Percentiles rank a stretch among this genome's conserved stretches.
These are phyloP conservation scores for Bombus sibiricus DNA, from an alignment of 1,140 invertebrate species.

Conservation along the genomic window DNA sequence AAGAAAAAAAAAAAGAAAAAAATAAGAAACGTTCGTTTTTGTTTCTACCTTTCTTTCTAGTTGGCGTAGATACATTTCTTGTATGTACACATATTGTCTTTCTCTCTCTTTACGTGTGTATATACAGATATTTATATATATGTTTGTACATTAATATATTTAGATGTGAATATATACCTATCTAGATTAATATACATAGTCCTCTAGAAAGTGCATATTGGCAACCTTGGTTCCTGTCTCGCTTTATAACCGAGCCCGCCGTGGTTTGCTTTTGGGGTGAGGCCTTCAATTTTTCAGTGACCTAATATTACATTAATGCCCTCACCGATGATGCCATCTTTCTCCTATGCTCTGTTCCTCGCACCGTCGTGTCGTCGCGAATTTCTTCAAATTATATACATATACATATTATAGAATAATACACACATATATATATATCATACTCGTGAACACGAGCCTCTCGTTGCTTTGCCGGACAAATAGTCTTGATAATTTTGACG, in stretches of 20 bases:
- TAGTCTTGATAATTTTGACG: neutral
- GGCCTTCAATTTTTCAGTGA: conserved; percentile 34
- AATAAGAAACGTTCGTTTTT: conserved; percentile 21
- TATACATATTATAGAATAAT: neutral
- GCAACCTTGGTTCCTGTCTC: conserved; percentile 82
- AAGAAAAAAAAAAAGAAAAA: neutral
- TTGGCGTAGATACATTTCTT: conserved; percentile 52
- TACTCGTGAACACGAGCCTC: neutral
- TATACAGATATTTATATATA: conserved; percentile 29
- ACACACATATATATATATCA: neutral
- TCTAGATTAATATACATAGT: conserved; percentile 57
- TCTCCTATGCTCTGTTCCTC: conserved; percentile 1
- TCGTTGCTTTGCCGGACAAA: neutral
- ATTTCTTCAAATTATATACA: neutral
- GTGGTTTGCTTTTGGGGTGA: conserved; percentile 75
- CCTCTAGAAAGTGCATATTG: conserved; percentile 75
- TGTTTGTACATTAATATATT: conserved; percentile 35
- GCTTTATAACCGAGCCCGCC: conserved; percentile 74
- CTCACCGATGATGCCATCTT: conserved; percentile 1
- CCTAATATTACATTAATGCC: neutral
- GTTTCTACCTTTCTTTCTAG: conserved; percentile 45
- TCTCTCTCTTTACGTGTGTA: conserved; percentile 24
- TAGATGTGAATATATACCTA: conserved; percentile 27
- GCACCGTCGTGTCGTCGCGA: conserved; percentile 23
- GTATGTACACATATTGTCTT: conserved; percentile 37